phyloP scores from a whole-genome alignment of 2,888 invertebrate genomes.

The Dicycla oo region DNA sequence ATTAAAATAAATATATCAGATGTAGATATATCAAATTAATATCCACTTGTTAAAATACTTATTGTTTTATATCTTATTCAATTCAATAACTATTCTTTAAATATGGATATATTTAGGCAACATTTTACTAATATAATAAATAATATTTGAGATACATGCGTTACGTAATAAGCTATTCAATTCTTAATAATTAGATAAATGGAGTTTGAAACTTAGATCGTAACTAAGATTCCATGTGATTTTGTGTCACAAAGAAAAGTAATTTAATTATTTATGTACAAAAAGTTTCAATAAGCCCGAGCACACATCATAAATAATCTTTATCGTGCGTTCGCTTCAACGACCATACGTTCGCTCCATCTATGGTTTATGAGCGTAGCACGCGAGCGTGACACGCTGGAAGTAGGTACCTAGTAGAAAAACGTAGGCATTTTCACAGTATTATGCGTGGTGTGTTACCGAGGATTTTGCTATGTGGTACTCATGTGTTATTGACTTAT shows the following conservation, averaged over 20 bases:
- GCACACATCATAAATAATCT: conserved; percentile 30
- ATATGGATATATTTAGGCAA: conserved; percentile 63
- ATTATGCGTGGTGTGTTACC: background rate
- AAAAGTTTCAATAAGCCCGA: conserved; percentile 7
- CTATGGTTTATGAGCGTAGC: background rate
- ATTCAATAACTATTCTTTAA: conserved; percentile 43
- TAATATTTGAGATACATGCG: conserved; percentile 48
- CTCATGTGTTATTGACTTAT: conserved; percentile 4
- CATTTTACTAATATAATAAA: conserved; percentile 59
- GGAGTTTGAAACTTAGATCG: conserved; percentile 39
- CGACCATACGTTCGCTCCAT: background rate
- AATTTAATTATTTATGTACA: conserved; percentile 10
- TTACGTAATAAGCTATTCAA: conserved; percentile 38
- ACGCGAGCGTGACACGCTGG: background rate
- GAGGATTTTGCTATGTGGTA: background rate
- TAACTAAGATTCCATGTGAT: conserved; percentile 25
- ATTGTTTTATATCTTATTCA: conserved; percentile 55
- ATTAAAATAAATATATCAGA: conserved; percentile 57
- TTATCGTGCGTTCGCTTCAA: background rate
- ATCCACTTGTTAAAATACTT: conserved; percentile 44
- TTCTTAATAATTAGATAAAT: conserved; percentile 22
- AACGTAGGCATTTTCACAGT: background rate
- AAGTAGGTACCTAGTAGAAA: conserved; percentile 8
- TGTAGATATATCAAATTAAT: conserved; percentile 43
- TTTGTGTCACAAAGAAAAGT: conserved; percentile 12